phyloP scores from a whole-genome alignment of 2,888 invertebrate genomes.

The Temnothorax ravouxi region DNA sequence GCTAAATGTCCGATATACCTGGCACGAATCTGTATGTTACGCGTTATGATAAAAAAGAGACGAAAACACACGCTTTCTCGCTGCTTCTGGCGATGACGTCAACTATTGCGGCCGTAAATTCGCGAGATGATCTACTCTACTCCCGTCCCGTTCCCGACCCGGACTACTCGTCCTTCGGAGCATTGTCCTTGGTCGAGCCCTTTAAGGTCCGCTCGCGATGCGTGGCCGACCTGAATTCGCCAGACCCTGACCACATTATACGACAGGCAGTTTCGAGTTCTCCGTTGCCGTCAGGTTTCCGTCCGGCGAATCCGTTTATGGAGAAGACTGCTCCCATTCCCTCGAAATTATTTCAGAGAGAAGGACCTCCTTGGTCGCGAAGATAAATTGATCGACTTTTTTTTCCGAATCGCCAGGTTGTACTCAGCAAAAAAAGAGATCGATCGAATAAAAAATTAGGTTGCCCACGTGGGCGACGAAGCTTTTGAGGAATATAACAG shows the following conservation, averaged over 20 bases:
- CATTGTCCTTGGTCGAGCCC: constrained; percentile 73
- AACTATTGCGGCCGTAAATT: constrained; percentile 14
- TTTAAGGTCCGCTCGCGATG: constrained; percentile 75
- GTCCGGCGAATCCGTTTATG: constrained; percentile 36
- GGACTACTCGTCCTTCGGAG: constrained; percentile 62
- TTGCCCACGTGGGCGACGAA: not conserved
- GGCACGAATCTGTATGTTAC: not conserved
- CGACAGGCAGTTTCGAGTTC: constrained; percentile 65
- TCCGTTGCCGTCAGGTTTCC: constrained; percentile 56
- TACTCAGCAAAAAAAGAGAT: not conserved
- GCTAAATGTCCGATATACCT: constrained; percentile 6
- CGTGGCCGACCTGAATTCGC: constrained; percentile 75
- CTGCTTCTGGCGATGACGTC: constrained; percentile 45
- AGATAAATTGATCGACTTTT: not conserved
- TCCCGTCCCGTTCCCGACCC: constrained; percentile 33
- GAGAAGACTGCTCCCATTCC: constrained; percentile 12
- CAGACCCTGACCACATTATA: constrained; percentile 82
- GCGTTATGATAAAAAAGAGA: not conserved
- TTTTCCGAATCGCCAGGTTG: not conserved
- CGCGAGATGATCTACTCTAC: constrained; percentile 8
- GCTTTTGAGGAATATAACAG: not conserved
- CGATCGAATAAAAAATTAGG: constrained; percentile 33
- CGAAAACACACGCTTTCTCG: not conserved
- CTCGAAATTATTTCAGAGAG: constrained; percentile 33
- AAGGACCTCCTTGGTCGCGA: not conserved